Conservation (phyloP, 2,797 vertebrate species). For the Eidolon dupreanum region DNA sequence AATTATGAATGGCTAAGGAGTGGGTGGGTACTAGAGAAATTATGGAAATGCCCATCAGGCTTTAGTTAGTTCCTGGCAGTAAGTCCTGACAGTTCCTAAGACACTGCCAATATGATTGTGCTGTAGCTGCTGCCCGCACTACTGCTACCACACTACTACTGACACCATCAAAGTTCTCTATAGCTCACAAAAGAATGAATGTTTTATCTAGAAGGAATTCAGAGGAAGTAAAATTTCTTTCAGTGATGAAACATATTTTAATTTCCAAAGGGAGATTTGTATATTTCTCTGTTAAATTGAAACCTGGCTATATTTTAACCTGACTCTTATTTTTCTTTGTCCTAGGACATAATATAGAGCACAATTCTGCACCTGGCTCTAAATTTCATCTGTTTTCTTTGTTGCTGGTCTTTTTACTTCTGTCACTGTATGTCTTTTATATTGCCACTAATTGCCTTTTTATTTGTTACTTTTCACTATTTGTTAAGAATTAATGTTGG, state of each 20-base stretch:
- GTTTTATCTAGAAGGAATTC: conserved; percentile 5
- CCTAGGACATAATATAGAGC: neutral
- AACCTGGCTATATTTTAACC: neutral
- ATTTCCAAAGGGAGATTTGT: neutral
- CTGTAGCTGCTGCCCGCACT: neutral
- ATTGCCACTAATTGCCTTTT: neutral
- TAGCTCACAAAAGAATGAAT: neutral
- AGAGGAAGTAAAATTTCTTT: neutral
- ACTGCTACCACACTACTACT: neutral
- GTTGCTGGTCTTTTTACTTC: neutral
- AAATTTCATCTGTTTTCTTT: neutral
- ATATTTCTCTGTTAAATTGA: neutral
- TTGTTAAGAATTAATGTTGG: conserved; percentile 23
- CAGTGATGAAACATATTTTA: neutral
- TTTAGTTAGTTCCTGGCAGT: neutral
- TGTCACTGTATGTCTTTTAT: neutral
- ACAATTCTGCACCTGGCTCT: neutral
- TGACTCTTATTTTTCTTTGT: neutral
- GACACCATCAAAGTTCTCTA: neutral
- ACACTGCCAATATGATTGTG: neutral
- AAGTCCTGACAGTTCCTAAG: neutral
- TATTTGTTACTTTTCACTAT: neutral
- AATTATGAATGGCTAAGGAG: neutral
- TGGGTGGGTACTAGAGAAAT: neutral
- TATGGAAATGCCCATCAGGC: neutral